Evolutionary conservation across 2,113 vertebrate genomes (phyloP), one percentile per base, ranked within the genome.

Genomic region (Pluvialis apricaria): DNA sequence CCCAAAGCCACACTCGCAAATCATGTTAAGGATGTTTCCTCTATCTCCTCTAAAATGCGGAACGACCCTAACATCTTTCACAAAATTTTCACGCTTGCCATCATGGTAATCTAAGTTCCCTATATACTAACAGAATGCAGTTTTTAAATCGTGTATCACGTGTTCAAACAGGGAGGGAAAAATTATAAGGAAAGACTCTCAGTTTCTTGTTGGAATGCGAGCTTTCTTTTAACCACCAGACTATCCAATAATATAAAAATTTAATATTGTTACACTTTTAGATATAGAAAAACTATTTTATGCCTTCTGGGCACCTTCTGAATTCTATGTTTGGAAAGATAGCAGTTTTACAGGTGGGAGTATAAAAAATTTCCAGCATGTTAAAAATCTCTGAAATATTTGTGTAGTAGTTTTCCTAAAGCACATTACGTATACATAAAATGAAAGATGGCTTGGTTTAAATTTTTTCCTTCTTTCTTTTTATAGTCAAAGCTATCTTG

Each of bases 401-500:
- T 71, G 22, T 20, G 28, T 8, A 55, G 15, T 34, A 66, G 22
- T 70, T 86, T 55, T 82, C 38, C 38, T 75, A 65, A 84, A n/a
- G 22, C 5, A 84, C 3, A 5, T 7, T 57, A 81, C 0, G 0
- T 13, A 47, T 5, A 11, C 26, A n/a, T 57, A 60, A 70, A 68
- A 71, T 13, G 11, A 83, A 62, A 73, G 24, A 52, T 3, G 11
- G 31, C 7, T 80, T 65, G 24, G 8, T 49, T 65, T 72, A 65
- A 68, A 5, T 1, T 58, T 36, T 44, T 77, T 45, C 44, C 18
- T 75, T 7, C 14, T 40, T 82, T 82, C 19, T 61, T 92, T 89
- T 89, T 57, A 40, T 32, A 69, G 49, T 83, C 51, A 71, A 84
- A 95, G 29, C 38, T 86, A 77, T 31, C 70, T 38, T 54, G 64